A percentile compares a stretch with the other conserved stretches of the same genome.
Conservation (phyloP, 2,888 invertebrate species). For the Hoplodrina ambigua region DNA sequence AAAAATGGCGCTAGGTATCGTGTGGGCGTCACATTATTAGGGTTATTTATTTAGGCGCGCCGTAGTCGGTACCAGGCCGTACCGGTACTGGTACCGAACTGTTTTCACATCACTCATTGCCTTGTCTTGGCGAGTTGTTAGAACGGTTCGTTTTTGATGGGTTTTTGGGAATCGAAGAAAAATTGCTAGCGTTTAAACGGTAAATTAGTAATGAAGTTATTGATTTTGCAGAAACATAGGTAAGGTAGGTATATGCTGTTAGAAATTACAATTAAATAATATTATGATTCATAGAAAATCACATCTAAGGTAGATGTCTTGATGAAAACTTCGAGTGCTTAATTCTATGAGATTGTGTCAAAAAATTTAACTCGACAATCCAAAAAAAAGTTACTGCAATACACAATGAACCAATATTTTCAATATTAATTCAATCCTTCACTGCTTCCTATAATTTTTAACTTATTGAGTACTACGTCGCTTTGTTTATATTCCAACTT, state of each 20-base stretch:
- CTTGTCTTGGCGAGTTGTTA: constrained; percentile 63
- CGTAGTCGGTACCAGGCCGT: constrained; percentile 69
- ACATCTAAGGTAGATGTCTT: too few relatives aligned
- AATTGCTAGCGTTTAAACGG: constrained; percentile 11
- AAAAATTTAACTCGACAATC: background rate
- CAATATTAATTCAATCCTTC: too few relatives aligned
- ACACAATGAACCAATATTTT: too few relatives aligned
- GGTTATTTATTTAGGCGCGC: constrained; percentile 88
- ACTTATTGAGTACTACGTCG: too few relatives aligned
- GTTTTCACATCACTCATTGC: constrained; percentile 68
- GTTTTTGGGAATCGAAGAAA: constrained; percentile 40
- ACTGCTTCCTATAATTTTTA: too few relatives aligned
- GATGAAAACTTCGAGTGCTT: too few relatives aligned
- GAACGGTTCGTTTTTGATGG: constrained; percentile 46
- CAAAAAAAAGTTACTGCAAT: too few relatives aligned
- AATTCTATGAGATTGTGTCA: background rate
- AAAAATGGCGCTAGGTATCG: constrained; percentile 79
- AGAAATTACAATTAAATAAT: background rate
- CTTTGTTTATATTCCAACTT: too few relatives aligned
- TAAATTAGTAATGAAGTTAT: constrained; percentile 3
- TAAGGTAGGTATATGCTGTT: background rate
- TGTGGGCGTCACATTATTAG: constrained; percentile 83
- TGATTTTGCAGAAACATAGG: too few relatives aligned
- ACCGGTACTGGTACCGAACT: constrained; percentile 68
- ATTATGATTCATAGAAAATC: too few relatives aligned